Base-by-base conservation (phyloP, 2,888 invertebrate species). In the Pegoplata infirma region DNA sequence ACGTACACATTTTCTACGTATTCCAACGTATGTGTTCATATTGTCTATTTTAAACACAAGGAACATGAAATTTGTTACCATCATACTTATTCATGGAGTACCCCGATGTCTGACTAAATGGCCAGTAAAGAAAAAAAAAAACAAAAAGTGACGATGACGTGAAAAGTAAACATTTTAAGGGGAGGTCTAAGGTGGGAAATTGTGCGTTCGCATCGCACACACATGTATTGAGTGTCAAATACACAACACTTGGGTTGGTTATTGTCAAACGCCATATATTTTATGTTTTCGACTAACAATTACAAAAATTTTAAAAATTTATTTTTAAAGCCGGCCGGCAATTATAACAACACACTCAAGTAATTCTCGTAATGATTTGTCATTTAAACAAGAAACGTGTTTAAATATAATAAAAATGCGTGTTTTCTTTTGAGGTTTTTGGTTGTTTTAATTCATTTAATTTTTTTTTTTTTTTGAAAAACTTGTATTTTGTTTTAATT, bases 291-390 rank as follows among this genome's bases (percentile, higher is more conserved):
- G 46, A 12, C 3, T 4, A 40, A n/a, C 4, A n/a, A 40, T 10
- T 32, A 10, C 6, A 23, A 4, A 40, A 36, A 16, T 19, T n/a
- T n/a, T n/a, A n/a, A n/a, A n/a, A n/a, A n/a, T n/a, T n/a, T n/a
- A n/a, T n/a, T n/a, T n/a, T n/a, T 25, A 25, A 40, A 14, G 21
- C 63, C 63, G 63, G 49, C 63, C 63, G 63, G 63, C 32, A 51
- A 32, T 51, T 36, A 51, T 64, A 19, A 51, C 49, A 7, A 51
- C 23, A 64, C 14, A 49, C 14, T 12, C 19, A n/a, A 49, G 14
- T 63, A 49, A 49, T 36, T 49, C 46, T 28, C 21, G 16, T 49
- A 2, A 49, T 32, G 17, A 2, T 21, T 61, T 47, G 47, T n/a
- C n/a, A n/a, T 46, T 25, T 21, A 59, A 59, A 59, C 10, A 14